phyloP scores from a whole-genome alignment of 2,888 invertebrate species.

The Ochropleura plecta region DNA sequence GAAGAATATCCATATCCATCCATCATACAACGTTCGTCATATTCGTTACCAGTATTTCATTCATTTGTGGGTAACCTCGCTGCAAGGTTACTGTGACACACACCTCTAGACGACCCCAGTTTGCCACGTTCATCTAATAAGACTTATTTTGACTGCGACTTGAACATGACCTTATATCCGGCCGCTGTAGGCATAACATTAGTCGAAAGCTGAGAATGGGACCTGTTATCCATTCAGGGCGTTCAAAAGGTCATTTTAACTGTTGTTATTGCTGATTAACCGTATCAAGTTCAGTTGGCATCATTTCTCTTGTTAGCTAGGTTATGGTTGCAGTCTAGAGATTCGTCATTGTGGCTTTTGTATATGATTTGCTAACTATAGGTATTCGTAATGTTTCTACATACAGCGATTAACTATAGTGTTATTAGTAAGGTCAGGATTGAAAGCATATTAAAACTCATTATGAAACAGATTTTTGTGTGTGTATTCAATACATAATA shows the following conservation, averaged over 20 bases:
- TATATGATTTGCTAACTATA: neutral
- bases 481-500: neutral
- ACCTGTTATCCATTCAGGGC: conserved; percentile 12
- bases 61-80: conserved; percentile 56
- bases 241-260: conserved; percentile 18
- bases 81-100: conserved; percentile 66
- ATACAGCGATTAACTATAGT: neutral
- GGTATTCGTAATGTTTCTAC: no score
- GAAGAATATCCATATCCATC: conserved; percentile 3
- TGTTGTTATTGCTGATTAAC: neutral
- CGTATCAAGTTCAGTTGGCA: neutral
- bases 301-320: conserved; percentile 32
- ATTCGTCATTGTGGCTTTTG: neutral
- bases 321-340: conserved; percentile 22
- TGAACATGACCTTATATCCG: conserved; percentile 63
- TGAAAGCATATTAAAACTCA: neutral
- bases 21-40: neutral
- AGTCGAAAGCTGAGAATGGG: conserved; percentile 12
- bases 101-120: conserved; percentile 64
- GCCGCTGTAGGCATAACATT: conserved; percentile 62
- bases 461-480: neutral
- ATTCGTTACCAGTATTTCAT: conserved; percentile 42
- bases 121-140: conserved; percentile 51
- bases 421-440: conserved; percentile 1
- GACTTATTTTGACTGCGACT: conserved; percentile 70